phyloP scores from a whole-genome alignment of 2,113 vertebrate genomes.

The Jaculus jaculus region DNA sequence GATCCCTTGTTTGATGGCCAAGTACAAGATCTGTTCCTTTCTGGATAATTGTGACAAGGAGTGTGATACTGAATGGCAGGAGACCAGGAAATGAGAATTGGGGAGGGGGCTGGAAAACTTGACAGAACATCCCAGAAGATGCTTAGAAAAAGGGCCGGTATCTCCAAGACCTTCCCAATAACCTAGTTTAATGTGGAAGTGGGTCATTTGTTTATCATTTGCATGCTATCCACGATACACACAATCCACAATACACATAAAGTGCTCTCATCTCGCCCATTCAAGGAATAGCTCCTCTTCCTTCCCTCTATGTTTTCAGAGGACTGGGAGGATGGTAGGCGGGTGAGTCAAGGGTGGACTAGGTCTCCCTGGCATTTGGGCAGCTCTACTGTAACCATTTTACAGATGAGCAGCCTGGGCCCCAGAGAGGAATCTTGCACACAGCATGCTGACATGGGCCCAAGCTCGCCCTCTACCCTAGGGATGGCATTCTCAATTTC shows the following conservation, averaged over 20 bases:
- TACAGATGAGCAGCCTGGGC: not conserved
- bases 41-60: too few species aligned
- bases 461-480: not conserved
- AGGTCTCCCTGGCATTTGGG: not conserved
- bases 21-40: accelerated
- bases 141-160: not conserved
- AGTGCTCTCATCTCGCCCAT: not conserved
- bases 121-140: not conserved
- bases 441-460: not conserved
- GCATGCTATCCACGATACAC: not conserved
- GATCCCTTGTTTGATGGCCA: not conserved
- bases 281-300: not conserved
- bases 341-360: not conserved
- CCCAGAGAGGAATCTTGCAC: not conserved
- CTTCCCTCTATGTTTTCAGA: not conserved
- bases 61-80: accelerated
- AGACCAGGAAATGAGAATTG: not conserved
- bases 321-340: not conserved
- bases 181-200: not conserved
- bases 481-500: not conserved
- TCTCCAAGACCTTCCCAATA: not conserved
- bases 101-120: not conserved
- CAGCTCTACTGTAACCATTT: not conserved
- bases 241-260: too few species aligned
- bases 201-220: not conserved